Evolutionary conservation across 2,797 vertebrate genomes (phyloP), one percentile per base, ranked within the genome.

Genomic region (Syngnathus rostellatus): DNA sequence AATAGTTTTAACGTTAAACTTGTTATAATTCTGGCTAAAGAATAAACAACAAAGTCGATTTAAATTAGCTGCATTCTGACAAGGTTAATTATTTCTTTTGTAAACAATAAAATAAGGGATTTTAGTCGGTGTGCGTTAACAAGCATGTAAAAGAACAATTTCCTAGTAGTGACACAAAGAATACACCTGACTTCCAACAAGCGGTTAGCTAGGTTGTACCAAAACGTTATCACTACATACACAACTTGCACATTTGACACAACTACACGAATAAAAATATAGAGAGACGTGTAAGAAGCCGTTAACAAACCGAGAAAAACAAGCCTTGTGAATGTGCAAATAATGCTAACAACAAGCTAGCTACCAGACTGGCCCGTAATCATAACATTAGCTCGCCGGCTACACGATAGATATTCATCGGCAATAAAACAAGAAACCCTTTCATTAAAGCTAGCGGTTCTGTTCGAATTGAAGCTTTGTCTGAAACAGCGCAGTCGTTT

Each of bases 331-430:
- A 78, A 78, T 81, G 78, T 87, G 82, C 80, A 89, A 86, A 84
- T 77, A 67, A 69, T 59, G 88, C 85, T 87, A 89, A 85, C 82
- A 83, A 82, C 85, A 77, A 71, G 84, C 85, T 86, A 86, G 58
- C 83, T 78, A 73, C 72, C 72, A 73, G 72, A 66, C 68, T 69
- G 72, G 71, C 62, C 65, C 71, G 69, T 59, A 70, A 25, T 60
- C 8, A 39, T 60, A 58, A 31, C 25, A 58, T 37, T 17, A 63
- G 69, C 68, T 83, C 51, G 50, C 66, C 46, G 65, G 67, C 12
- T 60, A 77, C 59, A 74, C 62, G 43, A 45, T 55, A 41, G 45
- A 64, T 64, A 38, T 45, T 46, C 66, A 73, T 72, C 76, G 39
- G 37, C 63, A 70, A 62, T 54, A 58, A 68, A 70, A 66, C 40